Conservation (phyloP, 2,797 vertebrate genomes). For the Notoglanidium macrostoma region DNA sequence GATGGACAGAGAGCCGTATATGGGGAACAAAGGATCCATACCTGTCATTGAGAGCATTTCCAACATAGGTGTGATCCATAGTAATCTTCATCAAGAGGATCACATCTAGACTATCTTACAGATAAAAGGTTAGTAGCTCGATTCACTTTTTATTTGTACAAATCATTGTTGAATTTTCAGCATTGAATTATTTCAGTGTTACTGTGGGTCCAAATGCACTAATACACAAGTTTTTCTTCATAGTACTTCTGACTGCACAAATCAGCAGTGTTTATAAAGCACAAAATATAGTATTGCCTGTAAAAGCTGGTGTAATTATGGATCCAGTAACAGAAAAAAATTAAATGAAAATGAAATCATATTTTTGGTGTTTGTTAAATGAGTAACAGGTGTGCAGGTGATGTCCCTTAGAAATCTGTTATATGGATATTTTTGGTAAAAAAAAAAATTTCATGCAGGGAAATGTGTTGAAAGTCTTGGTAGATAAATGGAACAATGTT, state of each 20-base stretch:
- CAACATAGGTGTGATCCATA: slow-evolving; percentile 1
- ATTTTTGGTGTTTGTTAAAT: not conserved
- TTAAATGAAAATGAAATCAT: not conserved
- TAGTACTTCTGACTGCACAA: not conserved
- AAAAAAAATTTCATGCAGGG: not conserved
- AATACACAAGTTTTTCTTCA: not conserved
- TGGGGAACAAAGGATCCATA: not conserved
- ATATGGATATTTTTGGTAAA: no score
- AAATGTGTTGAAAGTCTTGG: not conserved
- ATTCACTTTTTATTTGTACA: not conserved
- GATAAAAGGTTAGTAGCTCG: slow-evolving; percentile 65
- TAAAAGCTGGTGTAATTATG: not conserved
- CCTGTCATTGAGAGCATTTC: slow-evolving; percentile 11
- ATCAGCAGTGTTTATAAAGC: not conserved
- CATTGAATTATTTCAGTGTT: not conserved
- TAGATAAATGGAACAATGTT: not conserved
- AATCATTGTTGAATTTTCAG: not conserved
- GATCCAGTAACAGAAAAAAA: not conserved
- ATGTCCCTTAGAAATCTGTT: not conserved
- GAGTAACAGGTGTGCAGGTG: not conserved
- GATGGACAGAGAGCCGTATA: not conserved
- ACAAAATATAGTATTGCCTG: not conserved
- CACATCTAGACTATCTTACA: slow-evolving; percentile 6
- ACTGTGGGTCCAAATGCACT: not conserved
- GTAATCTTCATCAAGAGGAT: slow-evolving; percentile 39